Percentiles rank a stretch among this genome's conserved stretches.
These are phyloP conservation scores for Eublepharis macularius DNA, from an alignment of 2,113 vertebrate species.

Conservation along the genomic window DNA sequence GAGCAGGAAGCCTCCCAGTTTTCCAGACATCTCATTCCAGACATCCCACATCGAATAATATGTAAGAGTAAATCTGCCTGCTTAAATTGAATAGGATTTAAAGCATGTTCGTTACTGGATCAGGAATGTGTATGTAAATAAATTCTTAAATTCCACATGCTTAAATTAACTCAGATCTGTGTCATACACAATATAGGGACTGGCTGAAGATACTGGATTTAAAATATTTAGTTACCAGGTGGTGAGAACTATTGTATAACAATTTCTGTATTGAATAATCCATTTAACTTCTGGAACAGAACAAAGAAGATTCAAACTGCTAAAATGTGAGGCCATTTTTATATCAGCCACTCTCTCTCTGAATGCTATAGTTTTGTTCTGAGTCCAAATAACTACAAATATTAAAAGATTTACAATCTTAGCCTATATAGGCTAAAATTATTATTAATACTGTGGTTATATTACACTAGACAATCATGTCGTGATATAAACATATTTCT, in stretches of 20 bases:
- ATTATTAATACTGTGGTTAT: not conserved
- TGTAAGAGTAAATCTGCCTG: not conserved
- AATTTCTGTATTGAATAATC: not conserved
- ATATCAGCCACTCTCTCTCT: not conserved
- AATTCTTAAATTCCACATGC: not conserved
- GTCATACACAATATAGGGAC: rapidly evolving
- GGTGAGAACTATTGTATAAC: not conserved
- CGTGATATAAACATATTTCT: not conserved
- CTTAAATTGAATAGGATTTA: not conserved
- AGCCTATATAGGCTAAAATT: not conserved
- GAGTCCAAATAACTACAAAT: not conserved
- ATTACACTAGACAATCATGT: too few species aligned
- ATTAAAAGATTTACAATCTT: not conserved
- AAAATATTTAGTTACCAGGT: not conserved
- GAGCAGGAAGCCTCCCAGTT: not conserved
- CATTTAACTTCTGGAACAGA: not conserved
- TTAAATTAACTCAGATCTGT: not conserved
- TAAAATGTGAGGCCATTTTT: not conserved
- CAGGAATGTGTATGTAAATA: not conserved
- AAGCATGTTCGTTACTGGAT: not conserved
- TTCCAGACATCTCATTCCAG: not conserved
- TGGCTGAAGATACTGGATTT: not conserved
- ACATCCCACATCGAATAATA: too few species aligned
- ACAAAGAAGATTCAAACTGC: too few species aligned
- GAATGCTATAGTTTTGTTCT: not conserved